Conservation (phyloP, 2,797 vertebrate species). For the Parotocinclus haroldoi region DNA sequence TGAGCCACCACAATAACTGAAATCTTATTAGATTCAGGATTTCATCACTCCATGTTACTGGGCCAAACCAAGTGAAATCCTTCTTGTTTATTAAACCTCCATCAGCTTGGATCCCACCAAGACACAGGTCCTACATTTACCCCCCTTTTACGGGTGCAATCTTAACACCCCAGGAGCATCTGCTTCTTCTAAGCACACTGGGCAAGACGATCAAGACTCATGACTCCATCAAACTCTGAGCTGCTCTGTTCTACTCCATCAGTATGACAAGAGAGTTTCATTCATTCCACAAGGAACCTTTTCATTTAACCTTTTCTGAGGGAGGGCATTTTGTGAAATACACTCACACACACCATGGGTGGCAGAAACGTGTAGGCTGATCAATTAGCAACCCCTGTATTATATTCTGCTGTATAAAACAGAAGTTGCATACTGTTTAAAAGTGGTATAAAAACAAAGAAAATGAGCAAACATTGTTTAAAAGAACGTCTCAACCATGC, state of each 20-base stretch:
- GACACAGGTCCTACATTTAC: conserved; percentile 13
- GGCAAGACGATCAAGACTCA: conserved; percentile 25
- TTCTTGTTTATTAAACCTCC: too few relatives aligned
- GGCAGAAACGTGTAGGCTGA: background rate
- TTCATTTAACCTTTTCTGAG: background rate
- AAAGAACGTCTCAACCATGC: too few relatives aligned
- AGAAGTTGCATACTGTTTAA: too few relatives aligned
- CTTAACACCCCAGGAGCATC: background rate
- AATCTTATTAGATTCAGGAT: too few relatives aligned
- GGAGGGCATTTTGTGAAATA: too few relatives aligned
- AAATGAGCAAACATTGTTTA: too few relatives aligned
- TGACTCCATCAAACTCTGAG: conserved; percentile 32
- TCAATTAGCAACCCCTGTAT: background rate
- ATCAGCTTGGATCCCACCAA: background rate
- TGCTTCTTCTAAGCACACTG: conserved; percentile 8
- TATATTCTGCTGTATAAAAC: too few relatives aligned
- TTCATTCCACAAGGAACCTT: background rate
- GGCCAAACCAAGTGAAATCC: too few relatives aligned
- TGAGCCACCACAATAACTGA: too few relatives aligned
- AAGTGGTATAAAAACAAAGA: too few relatives aligned
- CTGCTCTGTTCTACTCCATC: conserved; percentile 1
- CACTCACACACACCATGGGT: background rate
- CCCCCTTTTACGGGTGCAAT: conserved; percentile 13
- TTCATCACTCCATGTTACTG: too few relatives aligned
- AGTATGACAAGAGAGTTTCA: background rate